Percentiles rank a stretch among this genome's conserved stretches.
phyloP scores from a whole-genome alignment of 2,797 vertebrate genomes.

The Orestias chungarensis region DNA sequence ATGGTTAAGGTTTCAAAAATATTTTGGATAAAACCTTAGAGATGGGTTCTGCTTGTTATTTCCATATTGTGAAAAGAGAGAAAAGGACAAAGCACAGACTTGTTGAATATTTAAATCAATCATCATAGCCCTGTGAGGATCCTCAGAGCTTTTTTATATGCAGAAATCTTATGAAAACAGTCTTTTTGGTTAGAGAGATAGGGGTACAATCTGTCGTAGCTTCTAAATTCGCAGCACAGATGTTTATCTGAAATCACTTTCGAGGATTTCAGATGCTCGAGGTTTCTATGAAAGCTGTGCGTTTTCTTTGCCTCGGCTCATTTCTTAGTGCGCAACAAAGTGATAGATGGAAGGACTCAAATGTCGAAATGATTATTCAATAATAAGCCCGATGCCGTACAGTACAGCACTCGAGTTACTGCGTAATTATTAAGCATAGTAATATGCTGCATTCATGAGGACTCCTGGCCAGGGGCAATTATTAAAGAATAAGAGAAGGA shows the following conservation, averaged over 20 bases:
- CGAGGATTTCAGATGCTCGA: not conserved
- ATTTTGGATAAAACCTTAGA: slow-evolving; percentile 13
- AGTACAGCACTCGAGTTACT: slow-evolving; percentile 12
- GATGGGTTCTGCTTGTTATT: too few relatives aligned
- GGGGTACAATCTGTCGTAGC: not conserved
- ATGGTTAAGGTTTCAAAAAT: slow-evolving; percentile 14
- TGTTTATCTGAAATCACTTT: slow-evolving; percentile 4
- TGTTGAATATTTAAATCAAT: slow-evolving; percentile 6
- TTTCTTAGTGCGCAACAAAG: slow-evolving; percentile 10
- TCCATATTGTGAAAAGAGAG: not conserved
- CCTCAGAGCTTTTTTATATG: not conserved
- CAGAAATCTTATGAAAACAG: not conserved
- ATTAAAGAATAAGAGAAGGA: slow-evolving; percentile 1
- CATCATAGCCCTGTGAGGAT: not conserved
- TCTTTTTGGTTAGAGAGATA: not conserved
- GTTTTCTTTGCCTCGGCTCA: not conserved
- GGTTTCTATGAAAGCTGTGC: slow-evolving; percentile 10
- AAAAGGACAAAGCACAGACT: not conserved
- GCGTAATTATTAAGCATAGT: slow-evolving; percentile 12
- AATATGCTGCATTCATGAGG: not conserved
- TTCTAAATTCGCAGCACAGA: not conserved
- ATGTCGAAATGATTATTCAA: slow-evolving; percentile 14
- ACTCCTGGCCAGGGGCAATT: slow-evolving; percentile 5
- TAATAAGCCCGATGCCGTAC: not conserved
- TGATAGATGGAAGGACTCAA: slow-evolving; percentile 3